phyloP scores from a whole-genome alignment of 92 coral and sea anemone species.

The Pocillopora grandis region DNA sequence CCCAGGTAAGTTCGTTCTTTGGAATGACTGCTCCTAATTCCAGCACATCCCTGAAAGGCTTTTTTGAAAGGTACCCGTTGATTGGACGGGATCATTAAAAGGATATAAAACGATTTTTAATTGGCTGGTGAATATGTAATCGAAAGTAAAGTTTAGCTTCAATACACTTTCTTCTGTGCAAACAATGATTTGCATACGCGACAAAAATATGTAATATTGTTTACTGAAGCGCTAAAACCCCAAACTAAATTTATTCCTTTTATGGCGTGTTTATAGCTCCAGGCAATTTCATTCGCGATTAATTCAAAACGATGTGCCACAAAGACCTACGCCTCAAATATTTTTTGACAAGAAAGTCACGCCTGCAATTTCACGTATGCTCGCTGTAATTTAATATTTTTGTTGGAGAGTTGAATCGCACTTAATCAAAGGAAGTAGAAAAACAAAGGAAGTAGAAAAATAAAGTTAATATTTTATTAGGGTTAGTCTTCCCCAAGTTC shows the following conservation, averaged over 20 bases:
- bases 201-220: background rate
- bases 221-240: background rate
- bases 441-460: too few relatives aligned
- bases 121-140: constrained; percentile 19
- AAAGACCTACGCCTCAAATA: too few relatives aligned
- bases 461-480: too few relatives aligned
- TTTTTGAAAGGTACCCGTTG: constrained; percentile 1
- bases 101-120: constrained; percentile 19
- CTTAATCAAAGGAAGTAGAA: too few relatives aligned
- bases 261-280: background rate
- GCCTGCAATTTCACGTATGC: too few relatives aligned
- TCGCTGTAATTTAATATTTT: too few relatives aligned
- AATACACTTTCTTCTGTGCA: background rate
- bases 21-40: constrained; percentile 3
- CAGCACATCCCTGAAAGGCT: constrained; percentile 4
- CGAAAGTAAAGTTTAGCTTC: background rate
- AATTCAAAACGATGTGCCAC: background rate
- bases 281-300: background rate
- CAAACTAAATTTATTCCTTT: constrained; percentile 8
- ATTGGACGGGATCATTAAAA: constrained; percentile 14
- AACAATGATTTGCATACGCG: too few relatives aligned
- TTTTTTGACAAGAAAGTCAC: too few relatives aligned
- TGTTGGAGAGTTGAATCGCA: too few relatives aligned
- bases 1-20: background rate
- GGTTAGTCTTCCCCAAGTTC: too few relatives aligned